Conservation (phyloP, 2,888 invertebrate species). For the Pristionchus japonicus region DNA sequence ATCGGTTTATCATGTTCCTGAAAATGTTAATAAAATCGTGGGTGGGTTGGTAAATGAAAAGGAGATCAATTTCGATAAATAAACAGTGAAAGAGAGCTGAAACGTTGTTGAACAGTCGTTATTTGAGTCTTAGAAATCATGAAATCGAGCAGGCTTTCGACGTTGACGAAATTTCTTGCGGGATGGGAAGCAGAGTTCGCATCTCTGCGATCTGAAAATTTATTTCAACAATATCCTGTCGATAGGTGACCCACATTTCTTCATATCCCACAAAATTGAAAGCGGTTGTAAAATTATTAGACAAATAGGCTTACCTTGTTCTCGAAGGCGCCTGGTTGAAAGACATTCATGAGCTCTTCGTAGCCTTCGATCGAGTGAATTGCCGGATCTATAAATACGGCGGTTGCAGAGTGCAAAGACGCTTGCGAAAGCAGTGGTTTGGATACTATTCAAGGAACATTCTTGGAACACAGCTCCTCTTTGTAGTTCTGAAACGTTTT, state of each 20-base stretch:
- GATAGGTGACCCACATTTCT: neutral
- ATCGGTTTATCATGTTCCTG: no score
- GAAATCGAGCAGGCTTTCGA: neutral
- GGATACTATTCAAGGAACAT: no score
- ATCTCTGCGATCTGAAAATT: neutral
- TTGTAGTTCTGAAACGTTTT: neutral
- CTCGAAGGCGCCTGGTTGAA: neutral
- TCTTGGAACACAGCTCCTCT: no score
- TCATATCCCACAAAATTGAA: neutral
- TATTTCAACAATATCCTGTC: neutral
- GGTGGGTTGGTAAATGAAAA: no score
- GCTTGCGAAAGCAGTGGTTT: no score
- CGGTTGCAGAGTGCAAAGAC: no score
- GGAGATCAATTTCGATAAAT: no score
- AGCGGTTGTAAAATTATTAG: neutral
- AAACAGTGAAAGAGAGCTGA: no score
- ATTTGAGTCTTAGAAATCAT: neutral
- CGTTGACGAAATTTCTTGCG: neutral
- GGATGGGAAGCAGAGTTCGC: neutral
- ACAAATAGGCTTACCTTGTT: neutral
- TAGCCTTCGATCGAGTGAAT: slow-evolving; percentile 71
- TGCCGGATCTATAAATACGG: slow-evolving; percentile 71
- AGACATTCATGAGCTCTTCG: slow-evolving; percentile 55
- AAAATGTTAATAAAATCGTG: no score
- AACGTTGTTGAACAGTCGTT: no score